These are phyloP conservation scores for Eubasilissa regina DNA, from an alignment of 1,140 invertebrate genomes.

Conservation along the genomic window DNA sequence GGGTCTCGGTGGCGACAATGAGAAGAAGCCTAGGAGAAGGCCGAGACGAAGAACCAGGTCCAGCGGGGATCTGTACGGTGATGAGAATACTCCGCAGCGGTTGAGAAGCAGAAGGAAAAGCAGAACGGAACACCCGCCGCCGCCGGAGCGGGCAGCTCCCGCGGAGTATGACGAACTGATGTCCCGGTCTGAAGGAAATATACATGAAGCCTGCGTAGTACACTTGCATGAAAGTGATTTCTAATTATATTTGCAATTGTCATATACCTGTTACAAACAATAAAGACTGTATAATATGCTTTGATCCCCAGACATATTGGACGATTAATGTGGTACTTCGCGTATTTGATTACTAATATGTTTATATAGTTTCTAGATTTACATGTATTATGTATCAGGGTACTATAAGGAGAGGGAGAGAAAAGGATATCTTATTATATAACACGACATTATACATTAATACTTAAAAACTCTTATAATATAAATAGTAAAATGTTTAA, in stretches of 20 bases:
- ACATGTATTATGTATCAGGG: too few species aligned
- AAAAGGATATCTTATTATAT: too few species aligned
- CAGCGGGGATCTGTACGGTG: slow-evolving; percentile 70
- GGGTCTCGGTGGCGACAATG: slow-evolving; percentile 67
- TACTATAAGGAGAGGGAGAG: too few species aligned
- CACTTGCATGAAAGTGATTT: slow-evolving; percentile 50
- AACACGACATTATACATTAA: too few species aligned
- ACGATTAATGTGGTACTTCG: too few species aligned
- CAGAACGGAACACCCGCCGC: not conserved
- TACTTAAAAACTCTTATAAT: too few species aligned
- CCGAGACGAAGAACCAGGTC: slow-evolving; percentile 71
- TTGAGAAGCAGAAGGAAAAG: slow-evolving; percentile 23
- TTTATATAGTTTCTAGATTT: too few species aligned
- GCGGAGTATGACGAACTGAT: slow-evolving; percentile 44
- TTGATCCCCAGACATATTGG: too few species aligned
- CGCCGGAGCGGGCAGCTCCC: slow-evolving; percentile 44
- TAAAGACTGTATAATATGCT: too few species aligned
- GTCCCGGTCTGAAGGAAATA: slow-evolving; percentile 26
- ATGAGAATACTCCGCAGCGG: slow-evolving; percentile 62
- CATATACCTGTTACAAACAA: too few species aligned
- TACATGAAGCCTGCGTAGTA: slow-evolving; percentile 1
- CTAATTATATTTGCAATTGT: not conserved
- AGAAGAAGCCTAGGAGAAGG: slow-evolving; percentile 65
- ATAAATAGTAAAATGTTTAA: too few species aligned
- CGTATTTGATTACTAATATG: too few species aligned